Percentiles rank a stretch among this genome's conserved stretches.
Conservation (phyloP, 1,140 invertebrate genomes). For the Linepithema humile region DNA sequence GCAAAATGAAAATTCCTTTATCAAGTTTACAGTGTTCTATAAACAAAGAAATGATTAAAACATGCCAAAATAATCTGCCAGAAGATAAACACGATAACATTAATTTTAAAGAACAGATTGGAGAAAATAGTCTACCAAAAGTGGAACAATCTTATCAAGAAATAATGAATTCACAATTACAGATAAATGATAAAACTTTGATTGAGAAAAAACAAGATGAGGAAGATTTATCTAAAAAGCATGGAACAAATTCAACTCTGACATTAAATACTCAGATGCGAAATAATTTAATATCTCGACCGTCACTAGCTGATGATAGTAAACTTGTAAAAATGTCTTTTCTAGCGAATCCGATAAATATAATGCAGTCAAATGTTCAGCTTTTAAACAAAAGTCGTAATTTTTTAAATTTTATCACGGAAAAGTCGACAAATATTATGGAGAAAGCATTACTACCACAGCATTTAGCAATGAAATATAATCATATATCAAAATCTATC, state of each 20-base stretch:
- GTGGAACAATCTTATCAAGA: neutral
- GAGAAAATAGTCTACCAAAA: neutral
- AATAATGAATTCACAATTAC: neutral
- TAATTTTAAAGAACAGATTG: neutral
- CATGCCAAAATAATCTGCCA: neutral
- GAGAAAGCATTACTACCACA: conserved; percentile 81
- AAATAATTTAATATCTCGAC: conserved; percentile 7
- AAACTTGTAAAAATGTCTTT: conserved; percentile 80
- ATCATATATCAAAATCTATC: conserved; percentile 59
- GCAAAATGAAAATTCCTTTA: neutral
- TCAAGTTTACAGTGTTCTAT: neutral
- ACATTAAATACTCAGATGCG: neutral
- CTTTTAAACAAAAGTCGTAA: conserved; percentile 81
- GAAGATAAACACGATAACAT: neutral
- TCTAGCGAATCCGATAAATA: conserved; percentile 77
- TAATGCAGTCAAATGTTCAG: conserved; percentile 79
- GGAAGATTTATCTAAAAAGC: neutral
- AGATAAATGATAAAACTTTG: neutral
- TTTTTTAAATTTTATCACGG: conserved; percentile 81
- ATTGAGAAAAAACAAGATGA: neutral
- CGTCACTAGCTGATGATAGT: conserved; percentile 75
- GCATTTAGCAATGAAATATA: conserved; percentile 71
- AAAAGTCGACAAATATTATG: conserved; percentile 83
- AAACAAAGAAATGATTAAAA: neutral
- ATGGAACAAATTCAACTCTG: neutral